phyloP scores from a whole-genome alignment of 2,113 vertebrate genomes.

The Rhipidura dahli region DNA sequence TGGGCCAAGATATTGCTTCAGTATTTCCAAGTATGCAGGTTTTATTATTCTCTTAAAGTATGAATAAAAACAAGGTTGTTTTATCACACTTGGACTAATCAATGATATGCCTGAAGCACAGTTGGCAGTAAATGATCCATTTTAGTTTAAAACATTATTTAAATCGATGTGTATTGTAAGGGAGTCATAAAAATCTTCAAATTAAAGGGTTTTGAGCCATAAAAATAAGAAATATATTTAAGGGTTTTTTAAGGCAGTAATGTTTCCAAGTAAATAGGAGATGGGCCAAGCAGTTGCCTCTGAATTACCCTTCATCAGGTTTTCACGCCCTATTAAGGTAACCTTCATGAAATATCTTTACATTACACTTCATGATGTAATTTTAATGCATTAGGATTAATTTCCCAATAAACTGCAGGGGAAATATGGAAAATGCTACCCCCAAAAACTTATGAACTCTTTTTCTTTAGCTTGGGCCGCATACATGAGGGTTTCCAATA shows the following conservation, averaged over 20 bases:
- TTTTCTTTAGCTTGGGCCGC: not conserved
- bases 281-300: slow-evolving; percentile 44
- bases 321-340: slow-evolving; percentile 58
- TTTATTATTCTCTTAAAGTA: slow-evolving; percentile 64
- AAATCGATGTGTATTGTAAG: slow-evolving; percentile 63
- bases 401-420: slow-evolving; percentile 38
- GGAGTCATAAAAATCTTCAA: slow-evolving; percentile 56
- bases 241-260: slow-evolving; percentile 22
- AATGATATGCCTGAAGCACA: slow-evolving; percentile 44
- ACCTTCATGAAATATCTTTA: slow-evolving; percentile 46
- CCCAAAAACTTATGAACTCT: not conserved
- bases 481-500: not conserved
- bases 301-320: slow-evolving; percentile 17
- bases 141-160: slow-evolving; percentile 62
- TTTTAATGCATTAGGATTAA: slow-evolving; percentile 48
- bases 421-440: slow-evolving; percentile 10
- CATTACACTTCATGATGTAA: slow-evolving; percentile 48
- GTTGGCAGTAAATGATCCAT: slow-evolving; percentile 61
- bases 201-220: slow-evolving; percentile 57
- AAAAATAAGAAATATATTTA: slow-evolving; percentile 56
- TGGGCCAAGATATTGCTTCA: slow-evolving; percentile 61
- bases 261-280: slow-evolving; percentile 56
- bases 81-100: slow-evolving; percentile 67
- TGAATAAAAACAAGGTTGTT: slow-evolving; percentile 67
- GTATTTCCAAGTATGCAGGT: slow-evolving; percentile 61